Evolutionary conservation across 1,140 invertebrate genomes (phyloP), one percentile per base, ranked within the genome.

Genomic region (Dinoponera quadriceps): DNA sequence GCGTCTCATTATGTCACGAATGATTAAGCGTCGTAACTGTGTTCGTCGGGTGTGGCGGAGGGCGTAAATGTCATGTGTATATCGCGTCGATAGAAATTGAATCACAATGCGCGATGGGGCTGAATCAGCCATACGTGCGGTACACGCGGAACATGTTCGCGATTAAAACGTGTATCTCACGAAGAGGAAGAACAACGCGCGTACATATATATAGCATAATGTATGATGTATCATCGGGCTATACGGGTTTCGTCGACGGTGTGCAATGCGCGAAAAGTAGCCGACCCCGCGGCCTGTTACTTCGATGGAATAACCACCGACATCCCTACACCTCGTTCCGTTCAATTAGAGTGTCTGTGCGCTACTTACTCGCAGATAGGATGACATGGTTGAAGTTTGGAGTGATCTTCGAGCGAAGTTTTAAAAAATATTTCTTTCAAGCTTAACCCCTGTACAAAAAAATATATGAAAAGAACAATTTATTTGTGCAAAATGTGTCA

Each of bases 241-340:
- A 44, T 44, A 44, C 38, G 38, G n/a, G 3, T 44, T 44, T 44
- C 38, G 38, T 9, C 38, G 38, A 4, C 3, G 20, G 38, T 18
- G 25, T 38, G 66, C 20, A 3, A 83, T 57, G 72, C 51, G 81
- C 65, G 86, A 85, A 84, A 83, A 83, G 81, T 84, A 83, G 81
- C 77, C 57, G 85, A 86, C 29, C 57, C n/a, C 55, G 33, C 54
- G 69, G 74, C 54, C 74, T 73, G 75, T 84, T 86, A 69, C 27
- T 63, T 69, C 44, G 87, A 91, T 92, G 85, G 85, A 91, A 91
- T 92, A 92, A 92, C 88, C 85, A 88, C 86, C 87, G 78, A 89
- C 91, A 91, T 92, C 91, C 91, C 88, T 27, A 87, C 88, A 90
- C 74, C 88, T 88, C 85, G 87, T 89, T 81, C 84, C 82, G 84